Base-by-base conservation (phyloP, 2,888 invertebrate species). In the Peribatodes rhomboidaria region DNA sequence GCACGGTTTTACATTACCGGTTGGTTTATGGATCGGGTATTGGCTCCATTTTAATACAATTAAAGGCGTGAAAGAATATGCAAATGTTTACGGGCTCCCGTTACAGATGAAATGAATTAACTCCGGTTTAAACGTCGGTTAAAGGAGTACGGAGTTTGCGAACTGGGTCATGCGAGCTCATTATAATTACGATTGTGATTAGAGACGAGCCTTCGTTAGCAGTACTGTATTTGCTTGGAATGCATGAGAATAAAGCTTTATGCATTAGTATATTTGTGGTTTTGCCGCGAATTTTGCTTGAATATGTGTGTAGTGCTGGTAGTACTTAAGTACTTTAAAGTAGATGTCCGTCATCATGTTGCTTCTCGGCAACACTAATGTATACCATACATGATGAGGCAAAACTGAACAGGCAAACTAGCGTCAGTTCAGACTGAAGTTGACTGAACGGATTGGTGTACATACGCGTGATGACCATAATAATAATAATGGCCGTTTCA, bases 1-100 rank as follows among this genome's bases (percentile, higher is more conserved):
- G 67, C 65, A 69, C 65, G 57, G 62, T 68, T 65, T 69, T 61
- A 65, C 53, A 60, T 70, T 68, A 70, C 65, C 50, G 52, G 47
- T 52, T 44, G 46, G 14, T 55, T 56, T 55, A 56, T 60, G 46
- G 60, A 56, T 60, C 65, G 37, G 14, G 42, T 56, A 61, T 65
- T 46, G 60, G 50, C 47, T 54, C 41, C 54, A 55, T 65, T 65
- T 61, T 65, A 65, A 65, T 37, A 50, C 60, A 60, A 61, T 56
- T 56, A 60, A 61, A 60, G 65, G 64, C 46, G 60, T 60, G 65
- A 65, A 60, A 44, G 55, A 39, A 52, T 18, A 61, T 53, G 60
- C 56, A 65, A 65, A 65, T 65, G 56, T 65, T 61, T 52, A 39
- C 20, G n/a, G 31, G 44, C 33, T 60, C n/a, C 7, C 22, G 58